phyloP scores from a whole-genome alignment of 2,113 vertebrate genomes.

The Etia nguti region DNA sequence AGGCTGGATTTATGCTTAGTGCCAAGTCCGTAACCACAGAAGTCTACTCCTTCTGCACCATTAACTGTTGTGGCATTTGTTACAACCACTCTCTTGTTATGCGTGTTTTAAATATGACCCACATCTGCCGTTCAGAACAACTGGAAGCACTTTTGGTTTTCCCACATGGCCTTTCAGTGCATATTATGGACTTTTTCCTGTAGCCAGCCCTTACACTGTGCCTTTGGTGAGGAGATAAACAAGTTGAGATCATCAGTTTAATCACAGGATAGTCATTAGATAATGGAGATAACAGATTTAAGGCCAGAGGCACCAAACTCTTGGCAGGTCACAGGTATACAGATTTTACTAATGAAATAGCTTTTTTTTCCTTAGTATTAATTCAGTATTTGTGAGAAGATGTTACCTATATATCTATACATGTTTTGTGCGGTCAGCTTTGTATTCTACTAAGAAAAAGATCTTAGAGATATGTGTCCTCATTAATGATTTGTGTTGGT shows the following conservation, averaged over 20 bases:
- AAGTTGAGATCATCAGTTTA: rapidly evolving
- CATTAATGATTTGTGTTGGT: not conserved
- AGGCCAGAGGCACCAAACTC: not conserved
- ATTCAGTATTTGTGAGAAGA: not conserved
- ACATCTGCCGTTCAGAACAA: not conserved
- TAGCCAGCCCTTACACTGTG: not conserved
- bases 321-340: not conserved
- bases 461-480: not conserved
- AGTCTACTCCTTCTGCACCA: not conserved
- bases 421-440: not conserved
- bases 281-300: not conserved
- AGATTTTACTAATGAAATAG: not conserved
- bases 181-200: not conserved
- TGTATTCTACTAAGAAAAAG: not conserved
- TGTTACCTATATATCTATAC: not conserved
- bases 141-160: not conserved
- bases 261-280: not conserved
- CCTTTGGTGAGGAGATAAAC: not conserved
- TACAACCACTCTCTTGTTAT: not conserved
- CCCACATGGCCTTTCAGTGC: not conserved
- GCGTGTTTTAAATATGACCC: not conserved
- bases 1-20: not conserved
- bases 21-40: not conserved
- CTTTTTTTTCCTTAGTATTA: rapidly evolving
- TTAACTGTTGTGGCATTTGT: not conserved